A percentile compares a stretch with the other conserved stretches of the same genome.
These are phyloP conservation scores for Calephelis perditalis DNA, from an alignment of 2,888 invertebrate genomes.

Conservation along the genomic window DNA sequence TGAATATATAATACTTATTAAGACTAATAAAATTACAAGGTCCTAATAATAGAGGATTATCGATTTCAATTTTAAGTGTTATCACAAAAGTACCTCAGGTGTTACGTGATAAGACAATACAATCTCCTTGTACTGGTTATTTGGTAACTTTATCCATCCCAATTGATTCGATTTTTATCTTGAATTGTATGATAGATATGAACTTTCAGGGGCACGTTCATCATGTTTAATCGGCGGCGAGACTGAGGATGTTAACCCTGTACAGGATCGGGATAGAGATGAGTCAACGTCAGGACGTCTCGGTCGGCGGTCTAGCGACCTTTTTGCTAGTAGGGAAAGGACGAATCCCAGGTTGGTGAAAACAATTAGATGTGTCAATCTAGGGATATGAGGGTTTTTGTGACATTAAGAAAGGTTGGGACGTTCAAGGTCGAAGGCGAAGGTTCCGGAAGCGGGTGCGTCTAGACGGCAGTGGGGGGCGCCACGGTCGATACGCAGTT, in stretches of 20 bases:
- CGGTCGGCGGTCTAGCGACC: conserved; percentile 60
- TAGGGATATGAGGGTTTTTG: conserved; percentile 50
- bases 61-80: not conserved
- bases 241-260: conserved; percentile 55
- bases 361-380: conserved; percentile 47
- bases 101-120: not conserved
- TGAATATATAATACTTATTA: not conserved
- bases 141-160: conserved; percentile 2
- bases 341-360: conserved; percentile 30
- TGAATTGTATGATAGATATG: conserved; percentile 25
- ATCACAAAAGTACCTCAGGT: conserved; percentile 5
- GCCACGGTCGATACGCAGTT: conserved; percentile 73
- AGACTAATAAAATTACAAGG: not conserved
- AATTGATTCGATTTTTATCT: conserved; percentile 28
- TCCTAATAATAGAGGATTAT: not conserved
- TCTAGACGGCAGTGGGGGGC: conserved; percentile 71
- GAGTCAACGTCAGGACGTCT: conserved; percentile 62
- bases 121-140: not conserved
- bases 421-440: conserved; percentile 74
- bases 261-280: conserved; percentile 47
- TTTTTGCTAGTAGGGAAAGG: conserved; percentile 32
- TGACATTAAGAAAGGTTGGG: conserved; percentile 73
- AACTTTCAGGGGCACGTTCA: conserved; percentile 30
- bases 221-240: conserved; percentile 39
- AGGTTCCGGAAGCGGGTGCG: conserved; percentile 76